Percentiles rank a stretch among this genome's conserved stretches.
phyloP scores from a whole-genome alignment of 2,113 vertebrate species.

The Misgurnus anguillicaudatus region DNA sequence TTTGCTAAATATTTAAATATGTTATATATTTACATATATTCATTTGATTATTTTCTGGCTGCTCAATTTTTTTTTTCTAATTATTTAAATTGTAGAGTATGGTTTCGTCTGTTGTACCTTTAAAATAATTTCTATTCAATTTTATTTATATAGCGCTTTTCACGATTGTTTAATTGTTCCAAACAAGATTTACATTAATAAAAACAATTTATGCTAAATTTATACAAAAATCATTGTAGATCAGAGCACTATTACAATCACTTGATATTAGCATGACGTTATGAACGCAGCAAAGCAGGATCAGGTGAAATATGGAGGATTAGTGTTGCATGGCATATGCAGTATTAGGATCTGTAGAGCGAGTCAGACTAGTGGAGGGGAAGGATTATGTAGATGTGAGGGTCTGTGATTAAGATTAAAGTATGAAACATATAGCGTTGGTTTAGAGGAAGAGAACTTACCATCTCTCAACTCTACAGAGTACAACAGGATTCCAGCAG shows the following conservation, averaged over 20 bases:
- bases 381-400: conserved; percentile 33
- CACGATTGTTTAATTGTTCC: too few species aligned
- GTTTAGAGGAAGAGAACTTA: conserved; percentile 78
- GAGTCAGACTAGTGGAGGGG: conserved; percentile 3
- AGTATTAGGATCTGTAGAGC: conserved; percentile 15
- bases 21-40: too few species aligned
- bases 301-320: conserved; percentile 31
- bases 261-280: conserved; percentile 23
- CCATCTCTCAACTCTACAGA: conserved; percentile 98
- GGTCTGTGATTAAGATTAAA: conserved; percentile 8
- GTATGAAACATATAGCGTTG: neutral
- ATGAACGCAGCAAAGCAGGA: conserved; percentile 25
- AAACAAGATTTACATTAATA: too few species aligned
- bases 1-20: too few species aligned
- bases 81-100: too few species aligned
- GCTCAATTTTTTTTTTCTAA: too few species aligned
- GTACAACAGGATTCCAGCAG: conserved; percentile 58
- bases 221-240: neutral
- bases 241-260: neutral
- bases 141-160: too few species aligned
- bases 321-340: conserved; percentile 34
- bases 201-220: too few species aligned
- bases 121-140: too few species aligned
- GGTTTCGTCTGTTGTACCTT: too few species aligned
- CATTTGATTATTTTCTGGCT: too few species aligned